These are phyloP conservation scores for Campaea margaritaria DNA, from an alignment of 2,888 invertebrate genomes.

Conservation along the genomic window DNA sequence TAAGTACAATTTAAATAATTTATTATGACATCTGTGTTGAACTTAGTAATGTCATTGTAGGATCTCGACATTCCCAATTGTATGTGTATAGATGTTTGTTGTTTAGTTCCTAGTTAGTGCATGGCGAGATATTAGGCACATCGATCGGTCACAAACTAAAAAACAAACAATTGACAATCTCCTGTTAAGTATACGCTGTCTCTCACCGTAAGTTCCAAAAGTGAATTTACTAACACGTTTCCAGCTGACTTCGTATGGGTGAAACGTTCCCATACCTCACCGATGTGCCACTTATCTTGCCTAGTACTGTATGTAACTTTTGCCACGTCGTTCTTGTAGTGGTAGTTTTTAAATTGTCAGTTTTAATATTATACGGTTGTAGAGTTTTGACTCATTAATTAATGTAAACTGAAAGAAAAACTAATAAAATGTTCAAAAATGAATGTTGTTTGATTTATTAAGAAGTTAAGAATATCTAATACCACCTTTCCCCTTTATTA, in stretches of 20 bases:
- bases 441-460: slow-evolving; percentile 4
- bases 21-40: slow-evolving; percentile 60
- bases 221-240: no score
- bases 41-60: slow-evolving; percentile 58
- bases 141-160: background rate
- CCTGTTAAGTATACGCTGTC: no score
- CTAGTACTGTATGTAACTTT: slow-evolving; percentile 8
- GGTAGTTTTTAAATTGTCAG: slow-evolving; percentile 28
- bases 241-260: background rate
- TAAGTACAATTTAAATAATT: slow-evolving; percentile 56
- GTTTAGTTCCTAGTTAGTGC: slow-evolving; percentile 50
- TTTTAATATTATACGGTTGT: slow-evolving; percentile 39
- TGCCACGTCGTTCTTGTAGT: slow-evolving; percentile 54
- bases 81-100: slow-evolving; percentile 55
- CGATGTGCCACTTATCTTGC: slow-evolving; percentile 15
- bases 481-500: no score
- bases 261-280: background rate
- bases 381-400: slow-evolving; percentile 34
- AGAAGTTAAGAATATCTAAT: no score
- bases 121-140: slow-evolving; percentile 8
- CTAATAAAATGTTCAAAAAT: slow-evolving; percentile 20
- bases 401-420: slow-evolving; percentile 20
- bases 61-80: slow-evolving; percentile 80
- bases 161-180: background rate
- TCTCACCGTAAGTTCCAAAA: no score